Conservation (phyloP, 2,113 vertebrate species). For the Bos javanicus region DNA sequence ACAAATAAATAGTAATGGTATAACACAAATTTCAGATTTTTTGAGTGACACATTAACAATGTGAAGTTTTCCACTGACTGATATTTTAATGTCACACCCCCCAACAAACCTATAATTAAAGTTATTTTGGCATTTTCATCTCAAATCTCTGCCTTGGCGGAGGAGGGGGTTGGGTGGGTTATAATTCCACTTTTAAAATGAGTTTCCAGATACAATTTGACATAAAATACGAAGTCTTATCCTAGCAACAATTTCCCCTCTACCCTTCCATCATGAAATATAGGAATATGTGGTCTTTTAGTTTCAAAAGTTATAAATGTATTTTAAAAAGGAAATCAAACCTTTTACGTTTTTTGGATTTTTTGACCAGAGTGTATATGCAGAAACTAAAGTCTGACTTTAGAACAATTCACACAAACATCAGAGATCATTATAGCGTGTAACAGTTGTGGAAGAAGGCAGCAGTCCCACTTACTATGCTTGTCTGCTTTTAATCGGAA, state of each 20-base stretch:
- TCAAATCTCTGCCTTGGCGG: slow-evolving; percentile 58
- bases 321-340: neutral
- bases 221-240: slow-evolving; percentile 64
- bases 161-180: slow-evolving; percentile 55
- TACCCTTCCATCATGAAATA: neutral
- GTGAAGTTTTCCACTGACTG: slow-evolving; percentile 71
- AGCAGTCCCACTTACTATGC: neutral
- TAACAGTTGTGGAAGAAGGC: neutral
- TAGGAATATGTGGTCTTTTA: neutral
- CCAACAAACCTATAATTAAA: slow-evolving; percentile 72
- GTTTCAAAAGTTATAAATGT: slow-evolving; percentile 13
- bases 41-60: slow-evolving; percentile 70
- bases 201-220: slow-evolving; percentile 70
- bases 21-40: slow-evolving; percentile 67
- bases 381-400: neutral
- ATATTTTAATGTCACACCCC: slow-evolving; percentile 71
- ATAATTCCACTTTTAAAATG: slow-evolving; percentile 68
- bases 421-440: neutral
- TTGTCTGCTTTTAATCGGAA: neutral
- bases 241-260: slow-evolving; percentile 50
- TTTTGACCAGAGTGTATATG: neutral
- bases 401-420: neutral
- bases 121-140: slow-evolving; percentile 75
- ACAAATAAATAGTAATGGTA: slow-evolving; percentile 73
- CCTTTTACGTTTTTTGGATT: neutral